Conservation (phyloP, 1,140 invertebrate species). For the Andricus grossulariae region DNA sequence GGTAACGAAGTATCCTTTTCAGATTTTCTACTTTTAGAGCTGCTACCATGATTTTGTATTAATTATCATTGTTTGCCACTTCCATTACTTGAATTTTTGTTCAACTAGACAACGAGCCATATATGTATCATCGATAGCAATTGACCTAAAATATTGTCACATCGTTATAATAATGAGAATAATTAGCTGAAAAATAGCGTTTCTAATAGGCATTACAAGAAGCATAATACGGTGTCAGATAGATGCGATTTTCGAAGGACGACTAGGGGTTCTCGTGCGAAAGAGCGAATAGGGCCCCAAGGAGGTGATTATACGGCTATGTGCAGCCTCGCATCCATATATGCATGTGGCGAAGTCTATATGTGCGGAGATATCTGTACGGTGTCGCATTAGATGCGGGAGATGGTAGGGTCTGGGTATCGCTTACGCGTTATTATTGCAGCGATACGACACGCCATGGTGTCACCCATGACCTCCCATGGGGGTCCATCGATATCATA, state of each 20-base stretch:
- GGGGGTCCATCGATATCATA: slow-evolving; percentile 66
- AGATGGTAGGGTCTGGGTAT: slow-evolving; percentile 61
- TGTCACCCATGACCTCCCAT: slow-evolving; percentile 73
- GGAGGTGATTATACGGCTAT: slow-evolving; percentile 55
- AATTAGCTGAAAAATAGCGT: slow-evolving; percentile 27
- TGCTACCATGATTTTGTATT: too few relatives aligned
- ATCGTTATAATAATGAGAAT: slow-evolving; percentile 18
- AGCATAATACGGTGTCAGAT: slow-evolving; percentile 51
- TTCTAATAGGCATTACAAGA: slow-evolving; percentile 52
- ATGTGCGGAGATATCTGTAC: slow-evolving; percentile 58
- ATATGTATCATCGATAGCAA: too few relatives aligned
- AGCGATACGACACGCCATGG: slow-evolving; percentile 73
- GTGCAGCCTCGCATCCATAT: slow-evolving; percentile 40
- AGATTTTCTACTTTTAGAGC: too few relatives aligned
- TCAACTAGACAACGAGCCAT: too few relatives aligned
- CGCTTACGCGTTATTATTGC: slow-evolving; percentile 76
- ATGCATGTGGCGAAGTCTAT: slow-evolving; percentile 40
- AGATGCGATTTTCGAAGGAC: slow-evolving; percentile 43
- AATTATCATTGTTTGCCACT: too few relatives aligned
- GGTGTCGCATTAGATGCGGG: slow-evolving; percentile 65
- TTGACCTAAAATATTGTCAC: neutral
- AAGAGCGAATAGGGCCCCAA: slow-evolving; percentile 61
- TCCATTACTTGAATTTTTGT: too few relatives aligned
- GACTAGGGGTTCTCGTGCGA: slow-evolving; percentile 42
- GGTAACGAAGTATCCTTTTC: too few relatives aligned